These are phyloP conservation scores for Aporophyla nigra DNA, from an alignment of 2,888 invertebrate genomes.

Conservation along the genomic window DNA sequence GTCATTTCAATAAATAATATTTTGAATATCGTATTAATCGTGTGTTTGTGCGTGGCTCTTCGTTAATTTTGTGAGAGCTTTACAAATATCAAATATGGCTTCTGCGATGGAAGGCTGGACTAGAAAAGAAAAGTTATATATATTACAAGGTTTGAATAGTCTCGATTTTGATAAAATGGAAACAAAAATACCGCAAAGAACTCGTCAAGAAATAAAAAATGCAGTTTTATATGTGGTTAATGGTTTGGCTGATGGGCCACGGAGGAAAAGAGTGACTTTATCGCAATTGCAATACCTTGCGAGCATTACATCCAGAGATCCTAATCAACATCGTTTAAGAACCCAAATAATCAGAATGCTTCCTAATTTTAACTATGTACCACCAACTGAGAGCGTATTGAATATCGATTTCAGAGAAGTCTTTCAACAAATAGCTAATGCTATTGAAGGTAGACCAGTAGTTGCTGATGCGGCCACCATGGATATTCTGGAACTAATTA, in stretches of 20 bases:
- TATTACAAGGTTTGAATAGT: conserved; percentile 5
- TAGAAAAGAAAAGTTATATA: conserved; percentile 3
- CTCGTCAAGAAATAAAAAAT: conserved; percentile 16
- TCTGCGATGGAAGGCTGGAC: conserved; percentile 13
- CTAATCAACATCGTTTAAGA: background rate
- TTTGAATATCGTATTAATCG: background rate
- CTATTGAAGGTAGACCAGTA: conserved; percentile 27
- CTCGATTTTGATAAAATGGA: conserved; percentile 17
- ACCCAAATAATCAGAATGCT: background rate
- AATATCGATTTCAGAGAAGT: conserved; percentile 14
- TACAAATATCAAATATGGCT: background rate
- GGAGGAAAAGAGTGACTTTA: background rate
- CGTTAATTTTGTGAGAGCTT: background rate
- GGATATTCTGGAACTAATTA: conserved; percentile 8
- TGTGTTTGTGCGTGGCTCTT: background rate
- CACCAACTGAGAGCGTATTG: background rate
- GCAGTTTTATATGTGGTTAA: conserved; percentile 9
- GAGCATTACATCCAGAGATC: background rate
- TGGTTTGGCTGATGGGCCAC: background rate
- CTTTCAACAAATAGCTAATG: conserved; percentile 25
- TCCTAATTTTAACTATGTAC: conserved; percentile 8
- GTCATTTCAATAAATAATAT: background rate
- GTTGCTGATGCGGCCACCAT: conserved; percentile 6
- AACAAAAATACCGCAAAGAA: conserved; percentile 4
- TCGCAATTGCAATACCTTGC: background rate